These are phyloP conservation scores for Chalcis sispes DNA, from an alignment of 2,888 invertebrate genomes.

Conservation along the genomic window DNA sequence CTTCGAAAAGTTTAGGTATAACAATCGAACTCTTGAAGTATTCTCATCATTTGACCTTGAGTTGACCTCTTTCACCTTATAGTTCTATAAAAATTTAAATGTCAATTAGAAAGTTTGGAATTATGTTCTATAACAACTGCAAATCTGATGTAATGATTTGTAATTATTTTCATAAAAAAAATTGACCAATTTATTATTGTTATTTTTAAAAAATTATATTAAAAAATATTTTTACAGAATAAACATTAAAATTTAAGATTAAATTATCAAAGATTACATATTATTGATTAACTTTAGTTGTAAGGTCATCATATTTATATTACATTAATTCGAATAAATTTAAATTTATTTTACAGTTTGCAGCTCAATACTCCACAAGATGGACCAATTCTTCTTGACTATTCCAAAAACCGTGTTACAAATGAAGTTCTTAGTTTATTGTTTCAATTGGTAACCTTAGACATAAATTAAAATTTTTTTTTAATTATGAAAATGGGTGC, in stretches of 20 bases:
- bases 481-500: conserved; percentile 15
- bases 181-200: neutral
- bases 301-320: conserved; percentile 32
- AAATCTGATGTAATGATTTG: conserved; percentile 30
- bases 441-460: conserved; percentile 87
- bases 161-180: neutral
- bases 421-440: conserved; percentile 85
- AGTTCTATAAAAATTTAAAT: conserved; percentile 1
- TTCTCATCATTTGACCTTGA: conserved; percentile 67
- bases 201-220: neutral
- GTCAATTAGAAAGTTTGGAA: neutral
- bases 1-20: conserved; percentile 92
- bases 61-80: conserved; percentile 63
- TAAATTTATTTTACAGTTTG: conserved; percentile 78
- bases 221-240: neutral
- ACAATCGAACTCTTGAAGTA: conserved; percentile 38
- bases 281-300: conserved; percentile 15
- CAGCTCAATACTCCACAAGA: conserved; percentile 87
- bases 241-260: conserved; percentile 1
- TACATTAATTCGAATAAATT: conserved; percentile 24
- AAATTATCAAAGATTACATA: conserved; percentile 16
- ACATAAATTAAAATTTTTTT: conserved; percentile 22
- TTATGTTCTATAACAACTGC: neutral
- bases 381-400: conserved; percentile 95
- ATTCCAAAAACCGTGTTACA: conserved; percentile 96